Evolutionary conservation across 1,140 invertebrate genomes (phyloP), one percentile per base, ranked within the genome.

Genomic region (Sitophilus oryzae): DNA sequence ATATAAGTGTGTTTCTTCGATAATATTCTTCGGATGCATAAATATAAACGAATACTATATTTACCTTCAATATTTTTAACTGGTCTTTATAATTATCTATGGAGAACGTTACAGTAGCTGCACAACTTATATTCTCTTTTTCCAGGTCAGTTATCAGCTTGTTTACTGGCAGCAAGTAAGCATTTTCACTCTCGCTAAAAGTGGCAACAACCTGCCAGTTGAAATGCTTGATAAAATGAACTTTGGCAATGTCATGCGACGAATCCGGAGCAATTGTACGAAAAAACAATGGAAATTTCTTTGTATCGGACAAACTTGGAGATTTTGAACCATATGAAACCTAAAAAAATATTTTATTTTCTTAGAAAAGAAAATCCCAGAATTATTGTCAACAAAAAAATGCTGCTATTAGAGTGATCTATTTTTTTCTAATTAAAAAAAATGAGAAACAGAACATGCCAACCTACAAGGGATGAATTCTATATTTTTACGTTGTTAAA

Each of bases 301-400:
- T 81, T 10, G 88, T 79, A 70, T 93, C 89, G 47, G 89, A 91
- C 45, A 94, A 77, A 0, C 85, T 86, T 20, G 89, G 89, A 1
- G 89, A 90, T 23, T 84, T 90, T 0, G 89, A 88, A 0, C 88
- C 89, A 64, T 88, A 91, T 0, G 90, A 93, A 25, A 93, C 84
- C 86, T 89, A 70, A 38, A 66, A 67, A 25, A 23, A 37, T 49
- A 49, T 19, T 14, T 6, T 54, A 5, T 45, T 9, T n/a, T 23
- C 30, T 8, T 8, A 34, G n/a, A 34, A 8, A 8, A 34, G 6
- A 8, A 34, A 8, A 34, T n/a, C n/a, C n/a, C n/a, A n/a, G n/a
- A n/a, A n/a, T n/a, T n/a, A n/a, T n/a, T n/a, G n/a, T n/a, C n/a
- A n/a, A n/a, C n/a, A n/a, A n/a, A n/a, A n/a, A n/a, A n/a, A n/a